A percentile compares a stretch with the other conserved stretches of the same genome.
phyloP scores from a whole-genome alignment of 1,140 invertebrate species.

The Thrips palmi region DNA sequence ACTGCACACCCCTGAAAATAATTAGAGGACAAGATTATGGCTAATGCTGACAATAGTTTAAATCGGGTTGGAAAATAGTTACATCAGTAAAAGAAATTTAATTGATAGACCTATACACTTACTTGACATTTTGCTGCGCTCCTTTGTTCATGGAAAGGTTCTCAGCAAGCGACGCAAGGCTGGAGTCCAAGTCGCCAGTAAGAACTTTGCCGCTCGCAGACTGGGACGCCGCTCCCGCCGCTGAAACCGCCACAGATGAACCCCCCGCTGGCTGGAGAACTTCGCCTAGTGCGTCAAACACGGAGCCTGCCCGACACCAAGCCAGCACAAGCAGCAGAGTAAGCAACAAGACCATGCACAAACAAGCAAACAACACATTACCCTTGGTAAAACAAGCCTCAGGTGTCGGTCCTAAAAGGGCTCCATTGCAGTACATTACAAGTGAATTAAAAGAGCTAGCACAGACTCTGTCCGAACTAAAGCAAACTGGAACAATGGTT shows the following conservation, averaged over 20 bases:
- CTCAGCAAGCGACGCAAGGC: slow-evolving; percentile 72
- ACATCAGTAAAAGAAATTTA: not conserved
- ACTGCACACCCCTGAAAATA: slow-evolving; percentile 46
- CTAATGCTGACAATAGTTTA: not conserved
- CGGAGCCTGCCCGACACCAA: too few relatives aligned
- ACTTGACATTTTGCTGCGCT: slow-evolving; percentile 47
- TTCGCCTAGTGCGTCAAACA: slow-evolving; percentile 54
- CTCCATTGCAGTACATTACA: too few relatives aligned
- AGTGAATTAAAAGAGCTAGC: too few relatives aligned
- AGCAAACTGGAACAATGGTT: too few relatives aligned
- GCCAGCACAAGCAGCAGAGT: slow-evolving; percentile 5
- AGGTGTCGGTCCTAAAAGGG: too few relatives aligned
- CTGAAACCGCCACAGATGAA: slow-evolving; percentile 20
- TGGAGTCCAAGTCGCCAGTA: slow-evolving; percentile 81
- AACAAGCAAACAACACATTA: too few relatives aligned
- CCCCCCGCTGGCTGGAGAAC: slow-evolving; percentile 37
- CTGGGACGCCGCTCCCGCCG: slow-evolving; percentile 23
- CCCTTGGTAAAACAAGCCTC: too few relatives aligned
- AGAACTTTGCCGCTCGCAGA: slow-evolving; percentile 59
- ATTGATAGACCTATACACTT: slow-evolving; percentile 27
- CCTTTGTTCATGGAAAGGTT: slow-evolving; percentile 82
- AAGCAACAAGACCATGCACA: too few relatives aligned
- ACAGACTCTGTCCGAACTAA: too few relatives aligned
- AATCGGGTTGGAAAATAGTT: not conserved
- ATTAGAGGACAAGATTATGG: slow-evolving; percentile 9